Base-by-base conservation (phyloP, 2,113 vertebrate genomes). In the Laticauda colubrina region DNA sequence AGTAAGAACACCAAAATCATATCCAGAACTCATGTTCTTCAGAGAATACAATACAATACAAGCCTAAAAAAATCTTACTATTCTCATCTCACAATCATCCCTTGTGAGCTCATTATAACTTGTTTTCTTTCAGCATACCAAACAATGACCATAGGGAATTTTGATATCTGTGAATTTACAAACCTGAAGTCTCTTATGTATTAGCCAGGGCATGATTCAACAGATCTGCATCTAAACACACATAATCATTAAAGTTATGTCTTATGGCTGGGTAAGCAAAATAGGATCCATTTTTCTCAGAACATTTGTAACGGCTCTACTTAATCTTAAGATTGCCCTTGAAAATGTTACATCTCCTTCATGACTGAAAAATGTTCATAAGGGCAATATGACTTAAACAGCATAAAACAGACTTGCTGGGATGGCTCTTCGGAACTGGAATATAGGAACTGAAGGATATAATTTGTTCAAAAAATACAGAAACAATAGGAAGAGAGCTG, bases 41-140 rank as follows among this genome's bases (percentile, higher is more conserved):
- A 51, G 6, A 81, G 69, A 81, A 55, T 55, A 4, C 34, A 26
- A n/a, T n/a, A n/a, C n/a, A n/a, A n/a, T 91, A 34, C 45, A 5
- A 0, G 87, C 64, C 94, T 91, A 90, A 93, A 54, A 29, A 21
- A 21, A 0, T 1, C 9, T 87, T 48, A 85, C 2, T 54, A 61
- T 39, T 90, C 34, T 91, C 94, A 87, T 21, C 93, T n/a, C 64
- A 95, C 90, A 15, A 2, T 85, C 29, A 53, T 93, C 96, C 89
- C 93, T 55, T 88, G 91, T 54, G 94, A 96, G 45, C 92, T 96
- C 95, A 95, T 95, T 93, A 94, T 89, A 88, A 26, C 39, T 91
- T 69, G 91, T 94, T 95, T 95, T 55, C 51, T 91, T 96, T 75
- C 43, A 23, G 0, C 8, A 89, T 81, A 48, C 88, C 54, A 89